Evolutionary conservation across 1,140 invertebrate genomes (phyloP), one percentile per base, ranked within the genome.

Genomic region (Drosophila athabasca): DNA sequence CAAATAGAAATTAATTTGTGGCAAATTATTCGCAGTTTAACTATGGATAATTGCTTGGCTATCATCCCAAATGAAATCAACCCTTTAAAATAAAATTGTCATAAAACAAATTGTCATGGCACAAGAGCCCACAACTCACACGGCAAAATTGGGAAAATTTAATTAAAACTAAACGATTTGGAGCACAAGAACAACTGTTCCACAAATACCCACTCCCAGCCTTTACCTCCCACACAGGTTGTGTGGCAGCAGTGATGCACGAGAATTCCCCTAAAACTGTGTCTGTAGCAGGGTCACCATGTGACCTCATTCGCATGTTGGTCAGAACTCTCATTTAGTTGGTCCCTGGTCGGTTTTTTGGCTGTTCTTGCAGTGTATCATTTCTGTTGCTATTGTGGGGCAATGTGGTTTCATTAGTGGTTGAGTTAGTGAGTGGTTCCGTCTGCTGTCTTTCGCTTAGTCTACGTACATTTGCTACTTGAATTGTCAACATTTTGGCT

Each of bases 281-380:
- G 39, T 44, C 44, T 9, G 31, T 9, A 8, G 8, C 31, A 31
- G 31, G 8, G 31, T 31, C 43, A 31, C 60, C 48, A 43, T 43
- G 41, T 73, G 70, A 75, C 71, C 71, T 75, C 71, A 74, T 75
- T 75, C 70, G 61, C 54, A 66, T 74, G 62, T 66, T 43, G 71
- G 70, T 48, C 70, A 53, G 70, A 53, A 74, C 53, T 75, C 70
- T 58, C 71, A 75, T 74, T 74, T 75, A 75, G 71, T 75, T 75
- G 53, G 53, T 43, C 17, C 35, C 29, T 41, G 31, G 43, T 45
- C 22, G 26, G 22, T 29, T 51, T 43, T 55, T 69, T 58, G 57
- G 44, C 57, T 35, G 29, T 11, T 13, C 3, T 29, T 68, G 60
- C 41, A 19, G 22, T 11, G 39, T 44, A 15, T 13, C 24, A 6